These are phyloP conservation scores for Parnassius orleans DNA, from an alignment of 2,888 invertebrate genomes.

Conservation along the genomic window DNA sequence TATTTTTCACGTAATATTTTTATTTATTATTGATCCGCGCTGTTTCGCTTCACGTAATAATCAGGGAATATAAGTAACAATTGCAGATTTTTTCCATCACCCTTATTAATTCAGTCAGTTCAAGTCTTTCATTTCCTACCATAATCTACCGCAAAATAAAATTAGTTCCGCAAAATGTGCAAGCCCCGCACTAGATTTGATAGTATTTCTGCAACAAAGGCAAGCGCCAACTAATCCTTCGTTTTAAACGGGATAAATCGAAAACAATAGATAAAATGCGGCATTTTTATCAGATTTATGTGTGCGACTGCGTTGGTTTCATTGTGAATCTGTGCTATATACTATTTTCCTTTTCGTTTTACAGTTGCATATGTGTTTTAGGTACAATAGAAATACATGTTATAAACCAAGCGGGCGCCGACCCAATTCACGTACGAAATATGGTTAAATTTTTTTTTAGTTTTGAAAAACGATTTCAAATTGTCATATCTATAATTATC, in stretches of 20 bases:
- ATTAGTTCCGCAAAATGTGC: neutral
- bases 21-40: too few species aligned
- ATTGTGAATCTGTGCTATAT: neutral
- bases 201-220: neutral
- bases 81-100: too few species aligned
- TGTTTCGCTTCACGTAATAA: too few species aligned
- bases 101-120: too few species aligned
- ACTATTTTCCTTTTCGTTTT: neutral
- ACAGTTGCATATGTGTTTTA: neutral
- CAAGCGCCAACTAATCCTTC: constrained; percentile 7
- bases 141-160: neutral
- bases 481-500: too few species aligned
- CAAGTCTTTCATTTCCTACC: too few species aligned
- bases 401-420: constrained; percentile 4
- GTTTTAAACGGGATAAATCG: constrained; percentile 4
- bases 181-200: neutral
- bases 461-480: too few species aligned
- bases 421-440: constrained; percentile 1
- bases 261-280: constrained; percentile 24
- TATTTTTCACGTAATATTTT: too few species aligned
- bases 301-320: neutral
- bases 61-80: too few species aligned
- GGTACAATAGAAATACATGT: constrained; percentile 4
- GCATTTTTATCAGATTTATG: constrained; percentile 19
- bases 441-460: too few species aligned